Conservation (phyloP, 2,888 invertebrate species). For the Eupithecia centaureata region DNA sequence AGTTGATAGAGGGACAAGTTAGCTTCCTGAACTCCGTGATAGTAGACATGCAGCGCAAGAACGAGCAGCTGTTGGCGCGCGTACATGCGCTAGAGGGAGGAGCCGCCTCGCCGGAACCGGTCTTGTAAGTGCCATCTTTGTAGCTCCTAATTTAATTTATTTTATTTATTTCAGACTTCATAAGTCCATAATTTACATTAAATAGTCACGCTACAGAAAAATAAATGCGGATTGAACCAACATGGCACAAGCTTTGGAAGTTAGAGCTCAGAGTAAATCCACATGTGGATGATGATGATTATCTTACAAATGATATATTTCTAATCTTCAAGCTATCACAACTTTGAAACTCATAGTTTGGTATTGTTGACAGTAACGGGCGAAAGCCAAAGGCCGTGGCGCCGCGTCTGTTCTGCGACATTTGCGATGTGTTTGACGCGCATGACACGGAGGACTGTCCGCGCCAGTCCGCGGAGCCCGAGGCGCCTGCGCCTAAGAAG, state of each 20-base stretch:
- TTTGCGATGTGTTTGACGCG: constrained; percentile 97
- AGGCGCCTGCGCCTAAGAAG: constrained; percentile 58
- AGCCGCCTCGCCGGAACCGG: constrained; percentile 61
- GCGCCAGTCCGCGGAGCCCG: constrained; percentile 87
- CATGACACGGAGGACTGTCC: constrained; percentile 99
- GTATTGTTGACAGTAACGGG: constrained; percentile 68
- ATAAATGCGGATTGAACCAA: too few relatives aligned
- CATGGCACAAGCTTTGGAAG: too few relatives aligned
- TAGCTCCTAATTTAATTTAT: too few relatives aligned
- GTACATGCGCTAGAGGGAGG: constrained; percentile 91
- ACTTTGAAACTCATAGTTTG: constrained; percentile 18
- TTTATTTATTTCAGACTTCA: too few relatives aligned
- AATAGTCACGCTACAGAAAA: too few relatives aligned
- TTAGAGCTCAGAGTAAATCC: too few relatives aligned
- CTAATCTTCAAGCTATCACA: not conserved
- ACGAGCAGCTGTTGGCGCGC: constrained; percentile 91
- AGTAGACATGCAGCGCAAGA: constrained; percentile 97
- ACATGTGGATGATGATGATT: not conserved
- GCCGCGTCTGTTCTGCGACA: constrained; percentile 97
- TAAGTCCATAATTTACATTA: too few relatives aligned
- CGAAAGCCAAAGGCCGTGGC: constrained; percentile 82
- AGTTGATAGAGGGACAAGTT: constrained; percentile 88
- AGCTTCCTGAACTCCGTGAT: constrained; percentile 98
- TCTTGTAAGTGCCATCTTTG: constrained; percentile 65
- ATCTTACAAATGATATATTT: not conserved